Conservation (phyloP, 2,113 vertebrate species). For the Seriola dumerili region DNA sequence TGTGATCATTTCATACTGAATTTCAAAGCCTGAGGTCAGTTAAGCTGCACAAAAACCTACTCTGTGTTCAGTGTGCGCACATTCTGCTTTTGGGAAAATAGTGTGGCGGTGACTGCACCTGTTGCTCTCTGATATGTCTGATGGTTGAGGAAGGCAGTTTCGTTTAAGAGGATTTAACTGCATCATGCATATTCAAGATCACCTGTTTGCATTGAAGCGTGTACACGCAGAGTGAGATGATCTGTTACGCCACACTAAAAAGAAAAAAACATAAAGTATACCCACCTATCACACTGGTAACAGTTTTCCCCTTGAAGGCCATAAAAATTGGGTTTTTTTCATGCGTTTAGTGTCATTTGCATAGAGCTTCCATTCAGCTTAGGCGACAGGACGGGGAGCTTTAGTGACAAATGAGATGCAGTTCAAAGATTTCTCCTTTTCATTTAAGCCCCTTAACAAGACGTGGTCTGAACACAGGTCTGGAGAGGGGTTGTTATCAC, state of each 20-base stretch:
- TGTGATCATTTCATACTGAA: conserved; percentile 26
- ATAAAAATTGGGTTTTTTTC: neutral
- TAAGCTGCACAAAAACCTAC: conserved; percentile 11
- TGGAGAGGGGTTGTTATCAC: neutral
- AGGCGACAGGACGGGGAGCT: neutral
- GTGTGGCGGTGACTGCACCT: conserved; percentile 20
- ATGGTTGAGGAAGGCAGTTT: conserved; percentile 10
- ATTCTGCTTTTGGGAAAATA: conserved; percentile 18
- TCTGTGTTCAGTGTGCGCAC: conserved; percentile 27
- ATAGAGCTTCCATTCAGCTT: neutral
- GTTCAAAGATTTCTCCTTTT: neutral
- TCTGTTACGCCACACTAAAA: neutral
- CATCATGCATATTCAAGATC: conserved; percentile 56
- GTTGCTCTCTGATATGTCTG: conserved; percentile 15
- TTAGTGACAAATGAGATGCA: neutral
- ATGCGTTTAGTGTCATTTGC: neutral
- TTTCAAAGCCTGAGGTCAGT: conserved; percentile 27
- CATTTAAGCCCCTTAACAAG: neutral
- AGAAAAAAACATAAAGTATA: neutral
- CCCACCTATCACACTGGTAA: neutral
- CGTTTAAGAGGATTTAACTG: conserved; percentile 23
- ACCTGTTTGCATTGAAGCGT: conserved; percentile 43
- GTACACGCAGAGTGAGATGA: conserved; percentile 5
- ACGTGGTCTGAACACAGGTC: neutral
- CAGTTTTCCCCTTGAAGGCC: neutral